Evolutionary conservation across 2,888 invertebrate species (phyloP), one percentile per base, ranked within the genome.

Genomic region (Hirtodrosophila confusa): DNA sequence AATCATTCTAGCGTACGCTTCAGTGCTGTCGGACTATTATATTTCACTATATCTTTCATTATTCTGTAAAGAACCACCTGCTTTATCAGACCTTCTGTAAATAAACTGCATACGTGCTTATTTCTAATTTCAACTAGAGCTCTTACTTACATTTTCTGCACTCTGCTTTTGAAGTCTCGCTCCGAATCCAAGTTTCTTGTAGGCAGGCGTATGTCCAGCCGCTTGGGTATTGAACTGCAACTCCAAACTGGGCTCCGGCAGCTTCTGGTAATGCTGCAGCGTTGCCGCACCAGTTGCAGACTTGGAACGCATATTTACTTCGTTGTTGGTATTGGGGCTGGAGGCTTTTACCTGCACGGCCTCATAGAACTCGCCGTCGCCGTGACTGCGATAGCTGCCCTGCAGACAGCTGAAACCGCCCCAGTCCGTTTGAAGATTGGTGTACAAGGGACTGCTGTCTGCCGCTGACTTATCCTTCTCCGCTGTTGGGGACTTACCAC

Each of bases 311-410:
- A 89, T 84, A 23, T 78, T 73, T 49, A 82, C 70, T 60, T 84
- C 83, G 39, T 27, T 63, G 49, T 11, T 51, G 23, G 27, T 66
- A 44, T 51, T 71, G 47, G 56, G 40, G 39, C 24, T 58, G 47
- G 60, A 43, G 12, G 70, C 36, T 45, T 71, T 84, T 23, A 84
- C 70, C 58, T 87, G 76, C 3, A 89, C 86, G 24, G 83, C 80
- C 64, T 89, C 89, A 78, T 89, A 89, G 63, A 89, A 85, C 57
- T 90, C 90, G 55, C 86, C 76, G 68, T 90, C 89, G 51, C 80
- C 85, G 79, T 86, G 89, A 62, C 85, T 89, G 61, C 90, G 88
- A 84, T 90, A 89, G 74, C 88, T 90, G 68, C 89, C 90, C 36
- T 90, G 89, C n/a, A 89, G 74, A 53, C 89, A 90, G 61, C 85